Evolutionary conservation across 2,888 invertebrate species (phyloP), one percentile per base, ranked within the genome.

Genomic region (Eulithis prunata): DNA sequence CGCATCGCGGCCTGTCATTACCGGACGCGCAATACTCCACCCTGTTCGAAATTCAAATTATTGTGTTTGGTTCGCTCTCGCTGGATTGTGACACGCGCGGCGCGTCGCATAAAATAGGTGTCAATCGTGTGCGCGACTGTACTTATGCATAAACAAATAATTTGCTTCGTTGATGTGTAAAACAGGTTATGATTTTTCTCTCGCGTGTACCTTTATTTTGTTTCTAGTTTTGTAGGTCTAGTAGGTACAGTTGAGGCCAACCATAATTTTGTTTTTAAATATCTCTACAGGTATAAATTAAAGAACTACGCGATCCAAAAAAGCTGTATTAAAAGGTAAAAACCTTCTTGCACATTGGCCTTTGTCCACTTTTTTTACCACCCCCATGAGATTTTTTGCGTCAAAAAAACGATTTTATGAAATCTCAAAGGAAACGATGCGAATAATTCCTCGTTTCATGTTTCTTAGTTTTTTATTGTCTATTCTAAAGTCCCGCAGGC

Each of bases 361-460:
- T 90, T 92, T 91, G 91, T 91, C 91, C 91, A 86, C 76, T 74
- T 73, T 75, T 89, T 92, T 88, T 90, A 78, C 84, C 78, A 89
- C 89, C 89, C 90, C 85, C 86, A 89, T 90, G 85, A 83, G 78
- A 78, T 89, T 92, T 91, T 93, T 91, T 91, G 90, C 90, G 86
- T 82, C 75, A 83, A 90, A 91, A 91, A 91, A 90, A 88, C 86
- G 82, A 82, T 89, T 90, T 86, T 91, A 89, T 89, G 87, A 86
- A 82, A 89, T 87, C 84, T 90, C 86, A 87, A 89, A 90, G 84
- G 91, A 90, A 89, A 88, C 91, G 91, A 92, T 89, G 93, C 93
- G 90, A 93, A 92, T 93, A 92, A 93, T 93, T 91, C 90, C 85
- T 83, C 89, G 92, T 90, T 91, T 93, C 91, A 86, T 88, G 90